Evolutionary conservation across 2,113 vertebrate genomes (phyloP).

Genomic region (Phaetusa simplex): DNA sequence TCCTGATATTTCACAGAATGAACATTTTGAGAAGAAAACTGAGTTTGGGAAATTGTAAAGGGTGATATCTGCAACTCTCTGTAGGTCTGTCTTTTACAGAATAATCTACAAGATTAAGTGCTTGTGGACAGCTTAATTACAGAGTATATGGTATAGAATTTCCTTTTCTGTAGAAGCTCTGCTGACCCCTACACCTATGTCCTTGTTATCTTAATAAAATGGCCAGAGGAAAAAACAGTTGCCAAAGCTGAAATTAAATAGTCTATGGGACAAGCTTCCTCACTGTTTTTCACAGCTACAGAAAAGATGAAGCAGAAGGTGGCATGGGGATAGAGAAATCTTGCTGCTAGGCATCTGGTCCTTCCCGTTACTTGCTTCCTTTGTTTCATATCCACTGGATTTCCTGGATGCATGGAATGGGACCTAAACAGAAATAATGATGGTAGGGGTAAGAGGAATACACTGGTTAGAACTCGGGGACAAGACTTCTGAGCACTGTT

Average conservation of each 20-base stretch:
- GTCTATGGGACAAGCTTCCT: not conserved
- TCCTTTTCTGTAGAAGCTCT: not conserved
- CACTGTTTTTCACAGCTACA: not conserved
- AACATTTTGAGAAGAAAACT: not conserved
- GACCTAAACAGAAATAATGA: not conserved
- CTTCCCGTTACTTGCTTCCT: slow-evolving; percentile 4
- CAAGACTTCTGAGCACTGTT: not conserved
- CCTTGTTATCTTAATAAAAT: not conserved
- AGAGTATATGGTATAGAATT: not conserved
- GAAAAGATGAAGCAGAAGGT: not conserved
- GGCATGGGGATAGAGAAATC: not conserved
- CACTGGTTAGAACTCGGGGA: not conserved
- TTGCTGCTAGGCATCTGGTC: not conserved
- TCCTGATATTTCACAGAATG: not conserved
- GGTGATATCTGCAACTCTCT: not conserved
- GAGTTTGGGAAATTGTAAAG: not conserved
- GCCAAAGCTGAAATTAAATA: not conserved
- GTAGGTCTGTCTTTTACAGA: not conserved
- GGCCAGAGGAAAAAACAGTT: not conserved
- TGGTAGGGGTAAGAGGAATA: not conserved
- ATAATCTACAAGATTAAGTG: not conserved
- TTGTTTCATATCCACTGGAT: not conserved
- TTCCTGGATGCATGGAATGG: not conserved
- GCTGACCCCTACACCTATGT: not conserved
- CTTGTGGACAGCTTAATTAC: not conserved